Percentiles rank a stretch among this genome's conserved stretches.
Evolutionary conservation across 2,113 vertebrate species (phyloP).

Genomic region (Carassius auratus): DNA sequence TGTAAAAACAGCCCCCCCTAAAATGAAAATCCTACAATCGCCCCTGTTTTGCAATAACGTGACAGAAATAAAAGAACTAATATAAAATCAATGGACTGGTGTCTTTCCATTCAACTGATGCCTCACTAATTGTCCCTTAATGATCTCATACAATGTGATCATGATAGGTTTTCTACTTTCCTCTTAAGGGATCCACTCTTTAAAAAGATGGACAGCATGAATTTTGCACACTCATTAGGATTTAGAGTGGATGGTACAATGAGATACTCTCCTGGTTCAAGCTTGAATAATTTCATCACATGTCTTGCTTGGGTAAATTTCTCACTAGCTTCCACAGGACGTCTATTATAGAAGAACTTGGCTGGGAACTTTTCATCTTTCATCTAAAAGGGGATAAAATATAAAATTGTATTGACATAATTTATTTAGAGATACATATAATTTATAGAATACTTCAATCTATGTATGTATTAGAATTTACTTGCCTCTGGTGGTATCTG

Average conservation of each 20-base stretch:
- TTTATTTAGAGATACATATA: background rate
- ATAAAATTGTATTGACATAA: background rate
- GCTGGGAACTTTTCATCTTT: slow-evolving; percentile 43
- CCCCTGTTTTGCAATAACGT: too few relatives aligned
- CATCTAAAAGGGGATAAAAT: slow-evolving; percentile 16
- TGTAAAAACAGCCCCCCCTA: too few relatives aligned
- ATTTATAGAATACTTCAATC: background rate
- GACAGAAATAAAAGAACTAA: background rate
- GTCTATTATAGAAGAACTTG: slow-evolving; percentile 31
- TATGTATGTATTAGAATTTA: background rate
- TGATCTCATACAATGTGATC: background rate
- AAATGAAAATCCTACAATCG: too few relatives aligned
- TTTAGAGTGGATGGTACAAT: slow-evolving; percentile 54
- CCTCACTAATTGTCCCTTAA: background rate
- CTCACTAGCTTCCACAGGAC: background rate
- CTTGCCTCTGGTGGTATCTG: slow-evolving; percentile 71
- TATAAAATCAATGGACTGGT: background rate
- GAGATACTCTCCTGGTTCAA: slow-evolving; percentile 51
- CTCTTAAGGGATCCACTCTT: background rate
- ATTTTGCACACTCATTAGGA: slow-evolving; percentile 44
- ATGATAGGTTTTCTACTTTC: background rate
- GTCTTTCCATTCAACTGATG: background rate
- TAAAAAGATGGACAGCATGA: slow-evolving; percentile 39
- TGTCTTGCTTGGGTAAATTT: slow-evolving; percentile 25
- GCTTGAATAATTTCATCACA: slow-evolving; percentile 46